Conservation (phyloP, 2,113 vertebrate species). For the Larimichthys polyactis region DNA sequence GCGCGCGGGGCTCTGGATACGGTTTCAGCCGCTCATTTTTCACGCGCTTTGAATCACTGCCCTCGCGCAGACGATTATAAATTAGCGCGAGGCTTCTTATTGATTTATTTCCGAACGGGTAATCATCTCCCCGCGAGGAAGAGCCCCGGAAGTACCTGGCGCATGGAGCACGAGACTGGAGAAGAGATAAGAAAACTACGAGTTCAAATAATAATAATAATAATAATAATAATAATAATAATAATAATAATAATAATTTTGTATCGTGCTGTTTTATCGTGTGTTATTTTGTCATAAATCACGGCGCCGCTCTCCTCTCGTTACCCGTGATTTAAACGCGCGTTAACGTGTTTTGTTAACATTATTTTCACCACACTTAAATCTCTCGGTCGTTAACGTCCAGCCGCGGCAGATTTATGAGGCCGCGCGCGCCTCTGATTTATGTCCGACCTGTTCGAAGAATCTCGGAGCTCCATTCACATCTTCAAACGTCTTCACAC, state of each 20-base stretch:
- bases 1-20: constrained; percentile 61
- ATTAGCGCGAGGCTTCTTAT: constrained; percentile 71
- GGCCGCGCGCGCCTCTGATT: constrained; percentile 52
- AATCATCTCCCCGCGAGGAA: constrained; percentile 69
- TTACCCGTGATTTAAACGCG: constrained; percentile 28
- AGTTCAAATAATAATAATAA: constrained; percentile 28
- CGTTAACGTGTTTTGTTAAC: constrained; percentile 27
- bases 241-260: constrained; percentile 42
- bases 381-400: constrained; percentile 65
- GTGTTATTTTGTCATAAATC: constrained; percentile 5
- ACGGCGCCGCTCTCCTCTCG: not conserved
- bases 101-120: constrained; percentile 79
- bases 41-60: constrained; percentile 67
- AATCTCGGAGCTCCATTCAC: not conserved
- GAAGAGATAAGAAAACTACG: constrained; percentile 8
- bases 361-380: constrained; percentile 58
- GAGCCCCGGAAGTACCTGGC: constrained; percentile 57
- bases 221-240: constrained; percentile 21
- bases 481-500: not conserved
- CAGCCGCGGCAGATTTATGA: constrained; percentile 64
- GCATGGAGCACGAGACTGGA: constrained; percentile 34
- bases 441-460: constrained; percentile 51
- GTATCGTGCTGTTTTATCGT: not conserved
- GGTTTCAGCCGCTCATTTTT: constrained; percentile 70
- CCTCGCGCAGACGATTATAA: constrained; percentile 72